A percentile compares a stretch with the other conserved stretches of the same genome.
These are phyloP conservation scores for Tachystola acroxantha DNA, from an alignment of 2,888 invertebrate genomes.

Conservation along the genomic window DNA sequence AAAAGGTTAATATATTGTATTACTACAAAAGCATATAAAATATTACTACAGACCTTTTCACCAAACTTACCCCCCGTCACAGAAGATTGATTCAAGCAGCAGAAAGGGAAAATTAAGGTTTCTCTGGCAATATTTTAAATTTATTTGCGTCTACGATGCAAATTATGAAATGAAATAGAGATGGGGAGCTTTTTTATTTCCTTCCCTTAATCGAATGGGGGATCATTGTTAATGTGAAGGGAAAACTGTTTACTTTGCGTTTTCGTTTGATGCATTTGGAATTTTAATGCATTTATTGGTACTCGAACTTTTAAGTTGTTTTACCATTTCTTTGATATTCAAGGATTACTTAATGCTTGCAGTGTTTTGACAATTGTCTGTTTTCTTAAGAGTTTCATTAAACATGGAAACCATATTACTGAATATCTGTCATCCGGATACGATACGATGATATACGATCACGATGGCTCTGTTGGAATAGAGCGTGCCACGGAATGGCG, in stretches of 20 bases:
- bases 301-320: constrained; percentile 3
- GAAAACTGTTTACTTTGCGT: constrained; percentile 56
- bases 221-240: constrained; percentile 53
- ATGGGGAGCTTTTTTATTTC: constrained; percentile 52
- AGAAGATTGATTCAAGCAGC: constrained; percentile 56
- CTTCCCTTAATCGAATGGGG: constrained; percentile 66
- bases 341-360: too few species aligned
- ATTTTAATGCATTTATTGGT: constrained; percentile 18
- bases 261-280: constrained; percentile 33
- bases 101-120: constrained; percentile 59
- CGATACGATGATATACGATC: too few species aligned
- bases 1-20: too few species aligned
- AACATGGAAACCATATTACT: too few species aligned
- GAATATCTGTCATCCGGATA: too few species aligned
- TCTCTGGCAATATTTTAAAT: constrained; percentile 70
- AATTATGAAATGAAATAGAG: constrained; percentile 75
- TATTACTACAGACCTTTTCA: too few species aligned
- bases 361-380: too few species aligned
- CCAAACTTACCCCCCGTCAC: constrained; percentile 9
- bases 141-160: constrained; percentile 74
- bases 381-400: too few species aligned
- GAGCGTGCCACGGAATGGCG: too few species aligned
- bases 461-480: too few species aligned
- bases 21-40: too few species aligned
- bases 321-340: too few species aligned